Conservation (phyloP, 2,113 vertebrate genomes). For the Numenius arquata region DNA sequence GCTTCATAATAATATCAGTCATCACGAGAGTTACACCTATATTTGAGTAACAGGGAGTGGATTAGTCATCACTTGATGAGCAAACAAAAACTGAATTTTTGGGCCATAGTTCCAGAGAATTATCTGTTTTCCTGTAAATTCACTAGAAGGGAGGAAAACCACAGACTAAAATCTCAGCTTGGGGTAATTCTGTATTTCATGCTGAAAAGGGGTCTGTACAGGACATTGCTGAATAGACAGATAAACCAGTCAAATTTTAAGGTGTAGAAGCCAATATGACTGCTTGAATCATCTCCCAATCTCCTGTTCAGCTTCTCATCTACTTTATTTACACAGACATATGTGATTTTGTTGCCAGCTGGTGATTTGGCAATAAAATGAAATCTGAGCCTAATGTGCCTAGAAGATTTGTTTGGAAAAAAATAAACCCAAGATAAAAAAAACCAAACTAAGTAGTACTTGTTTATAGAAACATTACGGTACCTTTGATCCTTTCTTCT, state of each 20-base stretch:
- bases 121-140: conserved; percentile 66
- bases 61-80: conserved; percentile 52
- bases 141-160: conserved; percentile 51
- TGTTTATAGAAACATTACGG: conserved; percentile 72
- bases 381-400: conserved; percentile 56
- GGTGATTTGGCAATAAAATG: conserved; percentile 65
- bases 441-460: conserved; percentile 67
- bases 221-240: conserved; percentile 63
- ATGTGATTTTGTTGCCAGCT: conserved; percentile 53
- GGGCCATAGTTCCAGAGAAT: conserved; percentile 34
- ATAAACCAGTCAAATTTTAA: conserved; percentile 34
- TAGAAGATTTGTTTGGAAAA: conserved; percentile 51
- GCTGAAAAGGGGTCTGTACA: conserved; percentile 29
- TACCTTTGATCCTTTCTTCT: conserved; percentile 73
- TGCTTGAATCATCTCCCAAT: conserved; percentile 21
- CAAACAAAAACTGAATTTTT: conserved; percentile 45
- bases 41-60: conserved; percentile 49
- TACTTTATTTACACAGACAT: conserved; percentile 63
- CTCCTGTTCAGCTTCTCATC: conserved; percentile 53
- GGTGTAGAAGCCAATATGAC: conserved; percentile 39
- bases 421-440: conserved; percentile 62
- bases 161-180: conserved; percentile 49
- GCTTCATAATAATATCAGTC: conserved; percentile 23
- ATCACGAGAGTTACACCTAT: conserved; percentile 62
- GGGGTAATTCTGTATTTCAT: conserved; percentile 21